These are phyloP conservation scores for Furcula furcula DNA, from an alignment of 2,888 invertebrate genomes.

Conservation along the genomic window DNA sequence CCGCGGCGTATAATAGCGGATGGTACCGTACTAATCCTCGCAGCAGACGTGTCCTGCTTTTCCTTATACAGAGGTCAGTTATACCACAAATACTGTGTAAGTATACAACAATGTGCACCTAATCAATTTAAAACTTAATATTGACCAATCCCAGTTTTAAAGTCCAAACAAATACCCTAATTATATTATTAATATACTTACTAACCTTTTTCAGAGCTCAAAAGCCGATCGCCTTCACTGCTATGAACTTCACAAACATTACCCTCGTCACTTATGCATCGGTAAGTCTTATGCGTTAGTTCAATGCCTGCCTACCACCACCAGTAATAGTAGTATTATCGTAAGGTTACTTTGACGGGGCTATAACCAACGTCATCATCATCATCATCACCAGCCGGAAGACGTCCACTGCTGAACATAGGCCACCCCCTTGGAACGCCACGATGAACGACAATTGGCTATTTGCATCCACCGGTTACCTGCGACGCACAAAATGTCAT, in stretches of 20 bases:
- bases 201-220: slow-evolving; percentile 53
- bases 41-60: slow-evolving; percentile 58
- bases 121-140: neutral
- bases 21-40: slow-evolving; percentile 66
- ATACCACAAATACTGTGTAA: slow-evolving; percentile 1
- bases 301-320: no score
- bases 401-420: no score
- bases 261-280: slow-evolving; percentile 65
- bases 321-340: no score
- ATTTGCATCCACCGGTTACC: no score
- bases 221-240: slow-evolving; percentile 69
- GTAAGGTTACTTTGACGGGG: no score
- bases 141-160: neutral
- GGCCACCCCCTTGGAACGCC: no score
- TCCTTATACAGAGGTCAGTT: slow-evolving; percentile 61
- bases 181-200: no score
- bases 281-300: slow-evolving; percentile 60
- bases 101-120: slow-evolving; percentile 1
- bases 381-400: no score
- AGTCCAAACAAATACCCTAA: no score
- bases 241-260: slow-evolving; percentile 71
- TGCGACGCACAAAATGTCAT: no score
- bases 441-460: no score
- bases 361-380: no score
- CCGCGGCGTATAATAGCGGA: slow-evolving; percentile 61